A percentile compares a stretch with the other conserved stretches of the same genome.
Conservation (phyloP, 2,113 vertebrate species). For the Sebastes schlegelii region DNA sequence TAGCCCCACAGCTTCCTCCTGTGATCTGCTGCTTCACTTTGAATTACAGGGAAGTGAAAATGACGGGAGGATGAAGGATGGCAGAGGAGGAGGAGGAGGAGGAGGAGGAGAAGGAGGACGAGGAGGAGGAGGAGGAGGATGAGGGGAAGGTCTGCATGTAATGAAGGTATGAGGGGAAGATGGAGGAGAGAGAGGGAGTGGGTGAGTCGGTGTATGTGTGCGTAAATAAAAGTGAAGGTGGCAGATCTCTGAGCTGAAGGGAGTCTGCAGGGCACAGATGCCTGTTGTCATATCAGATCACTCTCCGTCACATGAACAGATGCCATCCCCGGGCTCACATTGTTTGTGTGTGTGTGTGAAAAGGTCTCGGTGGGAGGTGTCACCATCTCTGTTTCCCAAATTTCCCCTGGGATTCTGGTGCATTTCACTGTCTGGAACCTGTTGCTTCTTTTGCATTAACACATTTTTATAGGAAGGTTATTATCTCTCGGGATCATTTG, state of each 20-base stretch:
- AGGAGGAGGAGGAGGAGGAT: neutral
- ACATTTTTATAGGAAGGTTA: neutral
- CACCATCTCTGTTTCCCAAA: slow-evolving; percentile 17
- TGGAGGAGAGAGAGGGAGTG: neutral
- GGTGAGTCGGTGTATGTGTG: neutral
- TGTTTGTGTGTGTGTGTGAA: slow-evolving; percentile 20
- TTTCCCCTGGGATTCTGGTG: slow-evolving; percentile 25
- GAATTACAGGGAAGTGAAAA: slow-evolving; percentile 36
- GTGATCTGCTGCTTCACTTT: slow-evolving; percentile 36
- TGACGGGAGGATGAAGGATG: slow-evolving; percentile 24
- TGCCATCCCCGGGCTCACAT: neutral
- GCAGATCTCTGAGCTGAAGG: slow-evolving; percentile 42
- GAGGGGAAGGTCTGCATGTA: neutral
- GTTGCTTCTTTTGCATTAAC: slow-evolving; percentile 18
- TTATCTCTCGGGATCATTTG: neutral
- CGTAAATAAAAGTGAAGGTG: slow-evolving; percentile 31
- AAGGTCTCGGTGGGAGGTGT: neutral
- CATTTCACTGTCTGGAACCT: slow-evolving; percentile 16
- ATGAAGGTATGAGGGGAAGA: neutral
- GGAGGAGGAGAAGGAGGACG: neutral
- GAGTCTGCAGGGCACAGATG: slow-evolving; percentile 53
- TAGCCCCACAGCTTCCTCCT: slow-evolving; percentile 11
- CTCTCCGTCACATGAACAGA: slow-evolving; percentile 37
- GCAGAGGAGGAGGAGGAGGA: neutral
- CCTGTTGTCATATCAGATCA: slow-evolving; percentile 48